Evolutionary conservation across 2,797 vertebrate species (phyloP).

Genomic region (Parauchenoglanis ngamensis): DNA sequence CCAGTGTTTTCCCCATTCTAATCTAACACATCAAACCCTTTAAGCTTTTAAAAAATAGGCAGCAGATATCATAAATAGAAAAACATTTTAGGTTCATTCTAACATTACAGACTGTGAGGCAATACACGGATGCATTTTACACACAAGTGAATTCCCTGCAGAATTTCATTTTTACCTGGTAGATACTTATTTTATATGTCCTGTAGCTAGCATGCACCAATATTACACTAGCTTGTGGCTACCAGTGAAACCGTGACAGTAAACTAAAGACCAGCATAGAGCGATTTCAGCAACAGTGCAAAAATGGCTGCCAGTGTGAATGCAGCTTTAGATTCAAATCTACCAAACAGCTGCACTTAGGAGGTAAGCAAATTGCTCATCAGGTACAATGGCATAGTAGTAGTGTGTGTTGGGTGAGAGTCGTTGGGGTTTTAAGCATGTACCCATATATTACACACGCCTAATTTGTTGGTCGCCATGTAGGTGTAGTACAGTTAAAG

Average conservation of each 20-base stretch:
- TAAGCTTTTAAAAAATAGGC: not conserved
- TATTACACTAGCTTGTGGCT: not conserved
- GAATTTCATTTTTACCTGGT: not conserved
- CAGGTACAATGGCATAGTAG: not conserved
- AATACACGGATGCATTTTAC: not conserved
- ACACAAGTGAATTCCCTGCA: not conserved
- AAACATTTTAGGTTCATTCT: not conserved
- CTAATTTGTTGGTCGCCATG: not conserved
- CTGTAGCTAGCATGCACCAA: not conserved
- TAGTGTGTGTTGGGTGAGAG: not conserved
- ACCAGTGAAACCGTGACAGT: not conserved
- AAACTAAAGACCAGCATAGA: not conserved
- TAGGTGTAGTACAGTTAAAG: not conserved
- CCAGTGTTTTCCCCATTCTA: not conserved
- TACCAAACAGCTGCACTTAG: not conserved
- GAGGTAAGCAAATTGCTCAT: not conserved
- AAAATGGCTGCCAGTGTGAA: slow-evolving; percentile 7
- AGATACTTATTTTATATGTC: not conserved
- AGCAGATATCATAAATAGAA: not conserved
- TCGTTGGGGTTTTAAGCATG: not conserved
- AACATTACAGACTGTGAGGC: not conserved
- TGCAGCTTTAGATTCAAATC: not conserved
- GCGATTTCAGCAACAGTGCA: not conserved
- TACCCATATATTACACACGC: not conserved
- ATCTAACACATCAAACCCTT: not conserved